These are phyloP conservation scores for Caenorhabditis sulstoni DNA, from an alignment of 2,888 invertebrate genomes.

Conservation along the genomic window DNA sequence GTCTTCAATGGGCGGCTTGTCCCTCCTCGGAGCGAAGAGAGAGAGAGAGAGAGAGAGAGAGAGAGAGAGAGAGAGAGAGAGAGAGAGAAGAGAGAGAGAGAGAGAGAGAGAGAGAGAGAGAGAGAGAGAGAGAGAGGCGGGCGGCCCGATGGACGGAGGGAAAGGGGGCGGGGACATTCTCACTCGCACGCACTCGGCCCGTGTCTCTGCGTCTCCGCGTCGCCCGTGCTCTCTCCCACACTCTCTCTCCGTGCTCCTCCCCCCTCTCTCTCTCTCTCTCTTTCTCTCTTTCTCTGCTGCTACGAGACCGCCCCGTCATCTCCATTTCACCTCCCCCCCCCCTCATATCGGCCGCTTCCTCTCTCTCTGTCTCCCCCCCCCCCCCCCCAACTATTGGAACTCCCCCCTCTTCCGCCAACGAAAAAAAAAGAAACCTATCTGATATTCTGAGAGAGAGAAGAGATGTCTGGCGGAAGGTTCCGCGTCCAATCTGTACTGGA, in stretches of 20 bases:
- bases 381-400: neutral
- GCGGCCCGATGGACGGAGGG: too few relatives aligned
- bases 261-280: neutral
- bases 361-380: conserved; percentile 12
- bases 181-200: conserved; percentile 6
- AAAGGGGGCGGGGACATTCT: conserved; percentile 1
- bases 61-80: too few relatives aligned
- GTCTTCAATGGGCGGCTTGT: too few relatives aligned
- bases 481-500: conserved; percentile 59
- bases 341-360: conserved; percentile 1
- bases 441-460: neutral
- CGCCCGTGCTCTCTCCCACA: conserved; percentile 7
- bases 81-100: too few relatives aligned
- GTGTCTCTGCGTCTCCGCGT: conserved; percentile 35
- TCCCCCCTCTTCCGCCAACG: neutral
- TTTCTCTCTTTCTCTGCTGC: conserved; percentile 5
- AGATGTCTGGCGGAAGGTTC: conserved; percentile 55
- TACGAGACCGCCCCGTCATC: conserved; percentile 18
- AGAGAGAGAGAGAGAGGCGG: neutral
- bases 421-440: neutral
- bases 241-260: conserved; percentile 26
- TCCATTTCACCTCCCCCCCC: conserved; percentile 41
- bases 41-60: too few relatives aligned
- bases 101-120: too few relatives aligned
- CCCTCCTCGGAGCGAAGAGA: neutral